These are phyloP conservation scores for Ephialtes manifestator DNA, from an alignment of 2,888 invertebrate genomes.

Conservation along the genomic window DNA sequence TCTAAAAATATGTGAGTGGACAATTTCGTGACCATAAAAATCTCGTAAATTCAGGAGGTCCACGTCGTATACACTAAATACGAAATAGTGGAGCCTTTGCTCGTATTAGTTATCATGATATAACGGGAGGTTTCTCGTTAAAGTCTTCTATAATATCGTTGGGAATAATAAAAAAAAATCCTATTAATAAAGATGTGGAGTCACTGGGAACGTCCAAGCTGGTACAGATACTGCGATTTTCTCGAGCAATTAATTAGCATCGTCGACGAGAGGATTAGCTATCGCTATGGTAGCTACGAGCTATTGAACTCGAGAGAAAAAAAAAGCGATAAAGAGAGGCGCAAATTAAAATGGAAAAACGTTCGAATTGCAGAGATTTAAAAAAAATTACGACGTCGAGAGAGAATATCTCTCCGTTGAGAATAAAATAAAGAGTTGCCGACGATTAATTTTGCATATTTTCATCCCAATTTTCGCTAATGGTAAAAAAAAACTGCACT, in stretches of 20 bases:
- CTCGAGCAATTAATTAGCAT: constrained; percentile 45
- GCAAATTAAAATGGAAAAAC: constrained; percentile 2
- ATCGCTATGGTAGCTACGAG: constrained; percentile 13
- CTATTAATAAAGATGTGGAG: constrained; percentile 19
- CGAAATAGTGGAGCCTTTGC: neutral
- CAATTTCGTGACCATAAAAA: neutral
- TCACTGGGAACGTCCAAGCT: constrained; percentile 7
- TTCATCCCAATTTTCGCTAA: neutral
- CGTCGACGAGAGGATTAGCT: constrained; percentile 42
- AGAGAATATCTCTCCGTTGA: constrained; percentile 2
- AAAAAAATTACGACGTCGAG: constrained; percentile 23
- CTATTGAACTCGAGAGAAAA: constrained; percentile 33
- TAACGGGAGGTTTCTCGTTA: constrained; percentile 18
- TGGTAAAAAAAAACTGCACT: neutral
- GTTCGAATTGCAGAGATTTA: constrained; percentile 6
- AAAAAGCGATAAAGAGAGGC: constrained; percentile 3
- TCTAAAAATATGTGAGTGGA: neutral
- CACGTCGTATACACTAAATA: neutral
- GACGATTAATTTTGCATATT: constrained; percentile 24
- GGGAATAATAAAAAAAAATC: constrained; percentile 9
- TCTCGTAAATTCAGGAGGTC: neutral
- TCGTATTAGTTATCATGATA: neutral
- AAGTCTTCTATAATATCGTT: neutral
- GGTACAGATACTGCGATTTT: constrained; percentile 9
- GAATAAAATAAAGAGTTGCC: constrained; percentile 20